A percentile compares a stretch with the other conserved stretches of the same genome.
Evolutionary conservation across 2,888 invertebrate species (phyloP).

Genomic region (Acrobeloides nanus): DNA sequence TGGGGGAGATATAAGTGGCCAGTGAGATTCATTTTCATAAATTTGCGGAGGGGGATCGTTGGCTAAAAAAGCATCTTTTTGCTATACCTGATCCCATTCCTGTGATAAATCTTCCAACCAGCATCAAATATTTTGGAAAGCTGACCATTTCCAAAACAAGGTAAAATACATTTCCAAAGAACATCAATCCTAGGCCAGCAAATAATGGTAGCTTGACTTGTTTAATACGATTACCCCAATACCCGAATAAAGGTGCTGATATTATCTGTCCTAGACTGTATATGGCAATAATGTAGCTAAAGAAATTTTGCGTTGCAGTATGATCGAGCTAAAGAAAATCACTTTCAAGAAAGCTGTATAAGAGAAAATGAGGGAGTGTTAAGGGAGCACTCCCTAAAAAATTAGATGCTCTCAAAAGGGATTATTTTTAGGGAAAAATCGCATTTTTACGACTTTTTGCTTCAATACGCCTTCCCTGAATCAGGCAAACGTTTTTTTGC

Average conservation of each 20-base stretch:
- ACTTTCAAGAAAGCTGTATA: neutral
- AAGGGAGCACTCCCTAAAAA: too few relatives aligned
- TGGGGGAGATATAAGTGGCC: too few relatives aligned
- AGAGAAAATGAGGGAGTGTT: too few relatives aligned
- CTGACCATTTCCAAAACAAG: constrained; percentile 14
- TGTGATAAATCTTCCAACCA: constrained; percentile 16
- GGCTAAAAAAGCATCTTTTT: too few relatives aligned
- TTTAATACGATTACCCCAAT: constrained; percentile 42
- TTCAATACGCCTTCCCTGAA: too few relatives aligned
- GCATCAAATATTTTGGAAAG: constrained; percentile 13
- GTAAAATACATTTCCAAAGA: constrained; percentile 19
- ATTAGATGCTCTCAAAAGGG: too few relatives aligned
- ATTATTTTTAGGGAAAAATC: too few relatives aligned
- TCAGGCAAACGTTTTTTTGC: too few relatives aligned
- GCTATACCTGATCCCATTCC: constrained; percentile 16
- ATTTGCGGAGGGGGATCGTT: too few relatives aligned
- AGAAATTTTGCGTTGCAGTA: constrained; percentile 29
- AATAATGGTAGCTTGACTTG: constrained; percentile 46
- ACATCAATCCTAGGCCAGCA: constrained; percentile 23
- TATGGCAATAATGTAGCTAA: constrained; percentile 55
- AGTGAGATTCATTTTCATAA: too few relatives aligned
- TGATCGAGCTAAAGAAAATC: constrained; percentile 15
- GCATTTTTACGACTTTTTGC: too few relatives aligned
- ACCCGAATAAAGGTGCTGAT: constrained; percentile 54
- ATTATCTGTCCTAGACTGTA: constrained; percentile 55